phyloP scores from a whole-genome alignment of 1,140 invertebrate genomes.

The Parapsyche elsis region DNA sequence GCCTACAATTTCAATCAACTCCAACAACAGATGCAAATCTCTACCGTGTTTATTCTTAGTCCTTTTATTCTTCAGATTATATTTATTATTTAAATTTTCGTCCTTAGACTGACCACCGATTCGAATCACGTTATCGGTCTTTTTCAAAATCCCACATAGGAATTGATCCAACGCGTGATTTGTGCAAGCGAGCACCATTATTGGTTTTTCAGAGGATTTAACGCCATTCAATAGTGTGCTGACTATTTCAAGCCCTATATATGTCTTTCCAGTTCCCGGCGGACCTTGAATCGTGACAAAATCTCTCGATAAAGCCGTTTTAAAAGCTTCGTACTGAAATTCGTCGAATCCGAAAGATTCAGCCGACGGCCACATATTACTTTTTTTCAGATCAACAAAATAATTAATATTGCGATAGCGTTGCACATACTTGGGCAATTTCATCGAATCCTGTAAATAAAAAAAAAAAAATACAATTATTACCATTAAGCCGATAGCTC shows the following conservation, averaged over 20 bases:
- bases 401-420: too few species aligned
- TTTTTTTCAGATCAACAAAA: too few species aligned
- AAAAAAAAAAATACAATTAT: too few species aligned
- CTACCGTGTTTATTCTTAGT: neutral
- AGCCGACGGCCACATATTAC: conserved; percentile 62
- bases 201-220: conserved; percentile 63
- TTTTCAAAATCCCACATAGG: conserved; percentile 75
- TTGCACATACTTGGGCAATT: too few species aligned
- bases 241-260: conserved; percentile 75
- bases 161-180: conserved; percentile 93
- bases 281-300: conserved; percentile 83
- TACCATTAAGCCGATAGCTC: too few species aligned
- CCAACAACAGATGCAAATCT: too few species aligned
- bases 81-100: conserved; percentile 61
- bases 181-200: conserved; percentile 85
- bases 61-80: conserved; percentile 63
- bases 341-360: conserved; percentile 67
- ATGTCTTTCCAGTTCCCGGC: conserved; percentile 86
- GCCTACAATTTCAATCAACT: too few species aligned
- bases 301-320: conserved; percentile 71
- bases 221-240: conserved; percentile 70
- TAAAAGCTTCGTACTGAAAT: conserved; percentile 71
- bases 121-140: conserved; percentile 72
- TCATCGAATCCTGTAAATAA: too few species aligned
- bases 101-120: conserved; percentile 79